phyloP scores from a whole-genome alignment of 2,797 vertebrate genomes.

The Gallinago nigripennis region DNA sequence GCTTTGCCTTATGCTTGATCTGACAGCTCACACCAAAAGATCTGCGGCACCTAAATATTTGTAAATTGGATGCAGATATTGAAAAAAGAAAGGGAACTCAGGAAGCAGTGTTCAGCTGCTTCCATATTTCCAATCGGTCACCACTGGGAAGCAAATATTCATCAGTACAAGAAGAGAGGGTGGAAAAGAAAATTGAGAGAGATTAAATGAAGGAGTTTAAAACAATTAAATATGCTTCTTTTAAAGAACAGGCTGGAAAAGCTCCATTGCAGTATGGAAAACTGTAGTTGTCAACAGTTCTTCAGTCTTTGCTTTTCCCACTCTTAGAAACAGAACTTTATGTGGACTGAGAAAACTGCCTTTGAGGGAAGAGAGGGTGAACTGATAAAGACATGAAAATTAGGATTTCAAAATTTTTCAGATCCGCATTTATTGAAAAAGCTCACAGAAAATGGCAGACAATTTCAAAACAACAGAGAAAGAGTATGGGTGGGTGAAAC shows the following conservation, averaged over 20 bases:
- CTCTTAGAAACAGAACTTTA: background rate
- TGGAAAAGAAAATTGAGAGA: background rate
- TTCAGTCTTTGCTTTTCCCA: background rate
- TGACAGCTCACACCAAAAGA: background rate
- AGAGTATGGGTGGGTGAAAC: background rate
- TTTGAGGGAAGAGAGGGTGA: background rate
- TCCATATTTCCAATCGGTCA: background rate
- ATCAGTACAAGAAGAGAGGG: background rate
- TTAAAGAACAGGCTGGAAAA: background rate
- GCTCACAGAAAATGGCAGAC: slow-evolving; percentile 28
- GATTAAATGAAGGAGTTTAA: background rate
- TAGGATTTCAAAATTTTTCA: background rate
- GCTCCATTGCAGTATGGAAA: background rate
- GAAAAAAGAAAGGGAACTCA: background rate
- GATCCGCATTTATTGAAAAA: slow-evolving; percentile 55
- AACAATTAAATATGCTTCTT: background rate
- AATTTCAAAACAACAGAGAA: slow-evolving; percentile 9
- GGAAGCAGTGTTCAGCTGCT: background rate
- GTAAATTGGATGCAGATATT: background rate
- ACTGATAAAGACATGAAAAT: background rate
- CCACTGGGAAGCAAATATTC: background rate
- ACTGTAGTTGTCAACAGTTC: background rate
- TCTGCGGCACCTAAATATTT: background rate
- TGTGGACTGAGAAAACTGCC: background rate
- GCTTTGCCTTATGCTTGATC: background rate